Evolutionary conservation across 37 sponge, comb jelly and placozoan genomes (phyloP), one percentile per base, ranked within the genome.

Genomic region (Aphrocallistes beatrix): DNA sequence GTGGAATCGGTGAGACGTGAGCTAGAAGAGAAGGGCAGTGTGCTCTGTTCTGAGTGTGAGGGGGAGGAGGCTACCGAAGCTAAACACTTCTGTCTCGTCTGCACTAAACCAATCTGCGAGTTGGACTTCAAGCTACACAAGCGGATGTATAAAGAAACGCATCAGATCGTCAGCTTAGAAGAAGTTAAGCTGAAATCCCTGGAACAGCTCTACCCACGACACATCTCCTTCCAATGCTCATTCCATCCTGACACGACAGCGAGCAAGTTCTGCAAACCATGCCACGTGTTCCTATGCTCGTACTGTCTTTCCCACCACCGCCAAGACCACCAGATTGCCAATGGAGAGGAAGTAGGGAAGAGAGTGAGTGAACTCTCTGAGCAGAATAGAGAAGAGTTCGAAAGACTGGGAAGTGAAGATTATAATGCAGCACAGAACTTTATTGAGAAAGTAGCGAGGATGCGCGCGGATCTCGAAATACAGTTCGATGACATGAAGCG

Each of bases 181-280:
- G n/a, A n/a, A n/a, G n/a, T n/a, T n/a, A 13, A 60, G 34, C 25
- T 60, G 34, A 60, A 13, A 19, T 60, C 75, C 25, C 10, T 60
- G 34, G 75, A 13, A 60, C 75, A 60, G 75, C 34, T 60, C 75
- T 60, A 13, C 34, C 10, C 10, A 3, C 34, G 17, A 28, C 28
- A 28, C 25, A 3, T 8, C n/a, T 19, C 3, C 3, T 1, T 25
- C n/a, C 3, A 60, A 3, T 60, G 75, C 75, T 25, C 10, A 13
- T 60, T 60, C 75, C 75, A 60, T 60, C 75, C 75, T 60, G n/a
- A 3, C 3, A 60, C 75, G n/a, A 60, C 75, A 60, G 75, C 75
- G 10, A 30, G n/a, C n/a, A 19, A 60, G 25, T 60, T 19, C 75
- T 60, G 75, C 34, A 60, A 21, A 19, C 8, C 75, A 6, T 60